Evolutionary conservation across 2,113 vertebrate species (phyloP).

Genomic region (Galeopterus variegatus): DNA sequence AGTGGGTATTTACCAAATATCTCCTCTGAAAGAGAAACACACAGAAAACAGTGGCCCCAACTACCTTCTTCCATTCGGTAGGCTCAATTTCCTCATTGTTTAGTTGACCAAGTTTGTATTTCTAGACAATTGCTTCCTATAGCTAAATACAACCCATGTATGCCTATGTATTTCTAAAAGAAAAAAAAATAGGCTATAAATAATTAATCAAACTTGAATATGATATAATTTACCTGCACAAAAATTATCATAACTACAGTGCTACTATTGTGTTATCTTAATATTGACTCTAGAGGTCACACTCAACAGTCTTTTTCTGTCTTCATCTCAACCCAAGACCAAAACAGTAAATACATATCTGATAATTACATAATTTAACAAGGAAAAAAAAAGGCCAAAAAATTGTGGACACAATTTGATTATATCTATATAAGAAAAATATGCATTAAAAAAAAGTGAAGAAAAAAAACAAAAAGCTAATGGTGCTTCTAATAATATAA

Average conservation of each 20-base stretch:
- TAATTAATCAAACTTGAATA: conserved; percentile 4
- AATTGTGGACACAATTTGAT: neutral
- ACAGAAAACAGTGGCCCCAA: neutral
- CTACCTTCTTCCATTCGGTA: neutral
- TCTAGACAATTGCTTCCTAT: conserved; percentile 30
- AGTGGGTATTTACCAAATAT: neutral
- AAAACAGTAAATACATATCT: conserved; percentile 52
- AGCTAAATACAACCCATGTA: neutral
- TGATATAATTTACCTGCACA: neutral
- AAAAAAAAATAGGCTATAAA: neutral
- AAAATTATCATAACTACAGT: neutral
- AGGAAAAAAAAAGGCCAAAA: neutral
- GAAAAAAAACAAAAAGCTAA: neutral
- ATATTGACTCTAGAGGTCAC: neutral
- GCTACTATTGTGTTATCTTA: neutral
- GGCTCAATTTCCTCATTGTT: neutral
- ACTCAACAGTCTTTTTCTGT: neutral
- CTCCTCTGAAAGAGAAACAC: neutral
- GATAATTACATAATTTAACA: neutral
- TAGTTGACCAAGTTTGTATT: neutral
- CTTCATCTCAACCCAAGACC: conserved; percentile 35
- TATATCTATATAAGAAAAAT: neutral
- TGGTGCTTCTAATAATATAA: neutral
- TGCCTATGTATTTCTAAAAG: neutral
- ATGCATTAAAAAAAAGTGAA: neutral